Conservation (phyloP, 2,888 invertebrate species). For the Campaea margaritaria region DNA sequence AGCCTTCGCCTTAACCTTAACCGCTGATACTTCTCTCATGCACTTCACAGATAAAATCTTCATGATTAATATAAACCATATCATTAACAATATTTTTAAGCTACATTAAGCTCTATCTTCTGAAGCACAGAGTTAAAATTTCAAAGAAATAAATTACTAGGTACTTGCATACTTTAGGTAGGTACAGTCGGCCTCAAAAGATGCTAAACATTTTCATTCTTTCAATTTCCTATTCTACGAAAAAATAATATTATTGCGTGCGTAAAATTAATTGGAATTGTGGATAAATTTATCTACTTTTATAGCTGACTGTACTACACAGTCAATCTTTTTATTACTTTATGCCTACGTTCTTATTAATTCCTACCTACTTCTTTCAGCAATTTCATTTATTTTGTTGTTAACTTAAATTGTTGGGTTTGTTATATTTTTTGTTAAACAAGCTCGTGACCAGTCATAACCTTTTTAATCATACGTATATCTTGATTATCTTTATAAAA, state of each 20-base stretch:
- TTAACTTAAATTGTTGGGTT: background rate
- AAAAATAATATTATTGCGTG: too few relatives aligned
- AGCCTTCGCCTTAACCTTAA: constrained; percentile 36
- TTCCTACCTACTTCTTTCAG: constrained; percentile 2
- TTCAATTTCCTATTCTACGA: too few relatives aligned
- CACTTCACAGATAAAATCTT: constrained; percentile 33
- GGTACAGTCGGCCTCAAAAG: too few relatives aligned
- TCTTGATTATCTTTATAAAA: constrained; percentile 14
- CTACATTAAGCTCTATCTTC: background rate
- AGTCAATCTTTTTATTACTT: constrained; percentile 3
- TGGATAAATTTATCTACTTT: too few relatives aligned
- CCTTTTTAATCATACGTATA: constrained; percentile 25
- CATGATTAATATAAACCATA: constrained; percentile 7
- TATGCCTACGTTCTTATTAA: background rate
- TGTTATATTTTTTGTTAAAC: constrained; percentile 12
- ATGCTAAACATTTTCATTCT: too few relatives aligned
- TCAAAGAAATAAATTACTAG: background rate
- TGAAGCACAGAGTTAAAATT: background rate
- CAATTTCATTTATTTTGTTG: constrained; percentile 8
- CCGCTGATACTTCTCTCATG: constrained; percentile 27
- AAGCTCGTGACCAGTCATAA: constrained; percentile 37
- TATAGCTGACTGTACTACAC: constrained; percentile 1
- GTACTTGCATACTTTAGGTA: background rate
- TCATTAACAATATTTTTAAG: background rate
- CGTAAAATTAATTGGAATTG: too few relatives aligned